Base-by-base conservation (phyloP, 1,140 invertebrate genomes). In the Eriosoma lanigerum region DNA sequence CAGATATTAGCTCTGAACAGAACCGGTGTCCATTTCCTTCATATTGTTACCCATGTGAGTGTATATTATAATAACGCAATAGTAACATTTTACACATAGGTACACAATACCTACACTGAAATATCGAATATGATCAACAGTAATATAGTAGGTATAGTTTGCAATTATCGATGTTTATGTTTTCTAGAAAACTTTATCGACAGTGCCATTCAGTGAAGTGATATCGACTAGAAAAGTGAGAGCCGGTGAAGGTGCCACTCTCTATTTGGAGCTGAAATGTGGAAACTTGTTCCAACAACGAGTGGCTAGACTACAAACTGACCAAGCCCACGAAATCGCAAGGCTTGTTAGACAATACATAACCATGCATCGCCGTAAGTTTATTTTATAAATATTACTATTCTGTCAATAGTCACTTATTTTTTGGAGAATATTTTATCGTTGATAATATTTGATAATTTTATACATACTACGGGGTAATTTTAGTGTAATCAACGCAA, bases 211-310 rank as follows among this genome's bases (percentile, higher is more conserved):
- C 86, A 92, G 93, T 80, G 96, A 98, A 85, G 94, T 98, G 58
- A 96, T 98, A 84, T 98, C 96, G 54, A 98, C 96, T 1, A 88
- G 96, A 81, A 97, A 97, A 88, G 94, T 96, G 58, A 89, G 90
- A 82, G 96, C 94, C 1, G 75, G 75, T 38, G 96, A 98, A 85
- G 94, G 96, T 85, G 95, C 95, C 44, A 92, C 94, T 1, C 89
- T 98, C 66, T 98, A 95, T 86, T 88, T 99, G 85, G 96, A 98
- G 87, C 94, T 98, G 92, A 98, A 98, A 87, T 94, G 95, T 85
- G 96, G 96, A 24, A 98, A 97, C 85, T 87, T 99, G 83, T 94
- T 98, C 91, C 94, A 97, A 84, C 96, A 98, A 87, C 90, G 96
- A 82, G 96, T 98, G 81, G 96, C 96, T 29, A 89, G 96, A 83